These are phyloP conservation scores for Dichetophora obliterata DNA, from an alignment of 2,888 invertebrate species.

Conservation along the genomic window DNA sequence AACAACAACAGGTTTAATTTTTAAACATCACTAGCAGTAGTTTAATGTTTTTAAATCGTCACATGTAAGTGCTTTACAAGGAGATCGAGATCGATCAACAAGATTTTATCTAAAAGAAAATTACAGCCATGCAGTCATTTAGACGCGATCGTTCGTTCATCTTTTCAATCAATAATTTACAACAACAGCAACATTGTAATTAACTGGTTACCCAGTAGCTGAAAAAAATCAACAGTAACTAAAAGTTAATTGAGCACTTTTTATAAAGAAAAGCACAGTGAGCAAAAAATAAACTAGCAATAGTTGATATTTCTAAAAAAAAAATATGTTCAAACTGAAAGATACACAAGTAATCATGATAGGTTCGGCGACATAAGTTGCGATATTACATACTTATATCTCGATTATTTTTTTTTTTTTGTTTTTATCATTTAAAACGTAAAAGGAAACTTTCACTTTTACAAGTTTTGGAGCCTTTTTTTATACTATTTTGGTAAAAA, in stretches of 20 bases:
- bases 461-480: constrained; percentile 40
- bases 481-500: constrained; percentile 6
- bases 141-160: constrained; percentile 8
- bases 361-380: too few relatives aligned
- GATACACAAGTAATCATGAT: too few relatives aligned
- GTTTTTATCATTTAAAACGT: constrained; percentile 14
- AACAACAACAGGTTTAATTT: constrained; percentile 12
- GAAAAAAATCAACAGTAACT: constrained; percentile 5
- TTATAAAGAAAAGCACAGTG: background rate
- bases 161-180: background rate
- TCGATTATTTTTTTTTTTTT: background rate
- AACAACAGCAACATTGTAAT: background rate
- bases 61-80: background rate
- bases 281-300: background rate
- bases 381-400: too few relatives aligned
- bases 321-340: background rate
- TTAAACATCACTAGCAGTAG: background rate
- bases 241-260: background rate
- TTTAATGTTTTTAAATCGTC: background rate
- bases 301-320: background rate
- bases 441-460: constrained; percentile 53
- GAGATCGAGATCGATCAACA: background rate
- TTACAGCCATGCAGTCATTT: background rate
- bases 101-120: too few relatives aligned
- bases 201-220: constrained; percentile 1